Base-by-base conservation (phyloP, 2,888 invertebrate species). In the Lobophora halterata region DNA sequence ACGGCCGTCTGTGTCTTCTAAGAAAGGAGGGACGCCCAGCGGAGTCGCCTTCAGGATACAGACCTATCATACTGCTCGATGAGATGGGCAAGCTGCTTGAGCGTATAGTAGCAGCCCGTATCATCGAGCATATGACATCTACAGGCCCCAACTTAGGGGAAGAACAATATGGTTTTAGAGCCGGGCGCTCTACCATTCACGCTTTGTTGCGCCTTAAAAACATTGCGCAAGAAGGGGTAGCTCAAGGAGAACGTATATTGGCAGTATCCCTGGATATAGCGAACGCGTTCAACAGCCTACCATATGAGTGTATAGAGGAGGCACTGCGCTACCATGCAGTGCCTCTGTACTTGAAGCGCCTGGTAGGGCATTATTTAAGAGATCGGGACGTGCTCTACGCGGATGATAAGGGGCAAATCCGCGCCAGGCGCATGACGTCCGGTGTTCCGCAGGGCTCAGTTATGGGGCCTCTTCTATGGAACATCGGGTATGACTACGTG, bases 241-340 rank as follows among this genome's bases (percentile, higher is more conserved):
- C 3, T 1, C 16, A 3, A 9, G 9, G 17, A 8, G 27, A 27
- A 9, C 7, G 14, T 1, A 8, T 24, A 26, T 19, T 31, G 26
- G 37, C 24, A 1, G 18, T 37, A 3, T 36, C 36, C 7, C 16
- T 36, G 5, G 36, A 36, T 12, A 18, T 30, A 3, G 30, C 17
- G 6, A 38, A 31, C 10, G 25, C 37, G 8, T 39, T 32, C 16
- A n/a, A n/a, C n/a, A n/a, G n/a, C n/a, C n/a, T n/a, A n/a, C 39
- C 39, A 1, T 26, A 21, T 13, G 27, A 19, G 10, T 8, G 19
- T 4, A 24, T 39, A 1, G 5, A n/a, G 13, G 31, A 39, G 32
- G 39, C 27, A 21, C 39, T 39, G n/a, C n/a, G n/a, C n/a, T 32
- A 21, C 17, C 28, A 27, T 9, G 8, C 19, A 27, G 21, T 32